These are phyloP conservation scores for Hecatera dysodea DNA, from an alignment of 2,888 invertebrate species.

Conservation along the genomic window DNA sequence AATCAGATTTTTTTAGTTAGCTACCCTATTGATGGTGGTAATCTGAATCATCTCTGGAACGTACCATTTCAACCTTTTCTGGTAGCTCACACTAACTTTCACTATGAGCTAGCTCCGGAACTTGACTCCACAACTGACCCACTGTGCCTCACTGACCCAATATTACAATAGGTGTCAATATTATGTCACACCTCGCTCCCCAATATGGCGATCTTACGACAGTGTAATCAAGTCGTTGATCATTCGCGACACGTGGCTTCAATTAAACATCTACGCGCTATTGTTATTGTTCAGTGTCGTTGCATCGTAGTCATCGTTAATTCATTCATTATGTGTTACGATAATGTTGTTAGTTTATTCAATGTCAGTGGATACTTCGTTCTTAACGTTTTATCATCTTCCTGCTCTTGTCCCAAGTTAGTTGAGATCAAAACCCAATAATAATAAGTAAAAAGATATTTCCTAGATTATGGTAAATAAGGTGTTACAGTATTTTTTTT, in stretches of 20 bases:
- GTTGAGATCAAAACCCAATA: too few species aligned
- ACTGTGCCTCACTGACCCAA: constrained; percentile 12
- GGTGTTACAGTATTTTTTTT: too few species aligned
- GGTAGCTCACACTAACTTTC: constrained; percentile 34
- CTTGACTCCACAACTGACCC: constrained; percentile 14
- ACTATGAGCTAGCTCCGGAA: constrained; percentile 11
- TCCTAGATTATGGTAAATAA: too few species aligned
- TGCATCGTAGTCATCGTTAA: constrained; percentile 37
- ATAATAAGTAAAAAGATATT: too few species aligned
- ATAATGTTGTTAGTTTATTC: constrained; percentile 31
- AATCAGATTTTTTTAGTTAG: too few species aligned
- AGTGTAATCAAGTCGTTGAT: constrained; percentile 37
- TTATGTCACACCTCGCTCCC: constrained; percentile 38
- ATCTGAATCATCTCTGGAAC: neutral
- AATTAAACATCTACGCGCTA: constrained; percentile 54
- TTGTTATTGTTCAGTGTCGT: constrained; percentile 47
- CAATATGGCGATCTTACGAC: constrained; percentile 47
- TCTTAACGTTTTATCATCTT: neutral
- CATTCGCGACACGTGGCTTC: constrained; percentile 56
- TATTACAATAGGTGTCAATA: constrained; percentile 21
- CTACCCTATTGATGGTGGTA: neutral
- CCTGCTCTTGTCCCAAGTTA: too few species aligned
- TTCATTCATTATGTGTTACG: constrained; percentile 46
- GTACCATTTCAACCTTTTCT: neutral
- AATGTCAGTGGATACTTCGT: neutral